These are phyloP conservation scores for Corydoras sp. DNA, from an alignment of 2,113 vertebrate species.

Conservation along the genomic window DNA sequence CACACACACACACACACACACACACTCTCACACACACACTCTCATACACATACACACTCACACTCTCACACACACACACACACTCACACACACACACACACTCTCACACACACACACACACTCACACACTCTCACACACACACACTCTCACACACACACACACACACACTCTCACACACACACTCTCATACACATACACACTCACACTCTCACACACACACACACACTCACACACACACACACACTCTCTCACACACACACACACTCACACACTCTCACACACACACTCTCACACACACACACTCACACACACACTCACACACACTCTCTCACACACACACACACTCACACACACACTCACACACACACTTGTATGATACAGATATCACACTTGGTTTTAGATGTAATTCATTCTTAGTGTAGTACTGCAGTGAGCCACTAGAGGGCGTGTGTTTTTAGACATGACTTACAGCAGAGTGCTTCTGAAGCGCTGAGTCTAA, in stretches of 20 bases:
- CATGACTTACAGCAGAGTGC: too few species aligned
- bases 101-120: background rate
- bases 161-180: background rate
- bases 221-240: slow-evolving; percentile 3
- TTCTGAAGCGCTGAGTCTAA: too few species aligned
- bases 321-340: background rate
- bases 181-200: too few species aligned
- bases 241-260: background rate
- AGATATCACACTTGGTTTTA: too few species aligned
- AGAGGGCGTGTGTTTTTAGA: too few species aligned
- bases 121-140: too few species aligned
- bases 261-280: too few species aligned
- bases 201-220: too few species aligned
- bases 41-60: slow-evolving; percentile 5
- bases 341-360: background rate
- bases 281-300: slow-evolving; percentile 70
- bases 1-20: background rate
- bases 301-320: background rate
- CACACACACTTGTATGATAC: background rate
- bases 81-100: background rate
- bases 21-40: background rate
- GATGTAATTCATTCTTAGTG: too few species aligned
- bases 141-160: background rate
- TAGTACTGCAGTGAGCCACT: too few species aligned
- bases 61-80: background rate